Percentiles rank a stretch among this genome's conserved stretches.
phyloP scores from a whole-genome alignment of 2,888 invertebrate genomes.

The Altica lythri region DNA sequence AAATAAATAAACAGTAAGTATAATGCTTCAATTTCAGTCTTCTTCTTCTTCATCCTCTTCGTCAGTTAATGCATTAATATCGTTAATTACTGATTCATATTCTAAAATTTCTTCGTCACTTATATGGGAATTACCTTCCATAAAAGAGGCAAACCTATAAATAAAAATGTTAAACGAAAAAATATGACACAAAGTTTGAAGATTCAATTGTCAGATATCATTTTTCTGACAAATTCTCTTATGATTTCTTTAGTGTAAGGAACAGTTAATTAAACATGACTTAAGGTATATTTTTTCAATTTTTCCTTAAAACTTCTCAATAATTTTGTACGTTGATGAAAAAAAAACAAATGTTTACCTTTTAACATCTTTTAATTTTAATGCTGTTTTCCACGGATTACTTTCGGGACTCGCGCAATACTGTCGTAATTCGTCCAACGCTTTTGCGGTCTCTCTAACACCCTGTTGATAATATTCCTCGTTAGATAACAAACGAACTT shows the following conservation, averaged over 20 bases:
- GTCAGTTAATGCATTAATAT: slow-evolving; percentile 54
- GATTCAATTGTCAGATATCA: background rate
- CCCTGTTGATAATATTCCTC: slow-evolving; percentile 87
- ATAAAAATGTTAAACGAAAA: no score
- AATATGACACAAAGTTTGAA: slow-evolving; percentile 6
- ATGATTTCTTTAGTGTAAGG: background rate
- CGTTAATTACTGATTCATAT: slow-evolving; percentile 66
- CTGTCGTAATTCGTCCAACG: slow-evolving; percentile 75
- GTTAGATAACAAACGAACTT: slow-evolving; percentile 71
- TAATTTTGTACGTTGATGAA: background rate
- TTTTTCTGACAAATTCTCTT: no score
- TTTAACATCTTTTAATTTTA: slow-evolving; percentile 72
- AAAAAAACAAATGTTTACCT: slow-evolving; percentile 58
- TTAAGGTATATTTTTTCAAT: no score
- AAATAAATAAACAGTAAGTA: no score
- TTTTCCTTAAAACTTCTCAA: no score
- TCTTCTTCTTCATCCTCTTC: slow-evolving; percentile 47
- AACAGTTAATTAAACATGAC: no score
- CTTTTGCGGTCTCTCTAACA: slow-evolving; percentile 77
- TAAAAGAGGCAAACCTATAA: slow-evolving; percentile 86
- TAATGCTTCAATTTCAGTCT: no score
- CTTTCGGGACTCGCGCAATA: slow-evolving; percentile 91
- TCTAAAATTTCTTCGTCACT: slow-evolving; percentile 78
- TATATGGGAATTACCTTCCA: slow-evolving; percentile 83
- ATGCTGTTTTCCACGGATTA: slow-evolving; percentile 83